Evolutionary conservation across 2,113 vertebrate genomes (phyloP).

Genomic region (Stigmatopora nigra): DNA sequence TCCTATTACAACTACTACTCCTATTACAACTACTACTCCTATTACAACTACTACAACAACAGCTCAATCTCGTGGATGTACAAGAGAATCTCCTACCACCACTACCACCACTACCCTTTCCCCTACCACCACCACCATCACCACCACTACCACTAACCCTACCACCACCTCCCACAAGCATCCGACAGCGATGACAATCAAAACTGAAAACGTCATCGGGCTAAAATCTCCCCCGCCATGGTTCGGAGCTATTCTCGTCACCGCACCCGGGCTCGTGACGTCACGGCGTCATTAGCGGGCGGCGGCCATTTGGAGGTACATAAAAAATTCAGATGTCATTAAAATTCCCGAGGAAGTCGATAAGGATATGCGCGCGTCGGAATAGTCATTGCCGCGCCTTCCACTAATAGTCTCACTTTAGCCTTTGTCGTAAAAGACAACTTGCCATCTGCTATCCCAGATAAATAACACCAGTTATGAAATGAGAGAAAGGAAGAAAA

Average conservation of each 20-base stretch:
- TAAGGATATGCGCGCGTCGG: slow-evolving; percentile 60
- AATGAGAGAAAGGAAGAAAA: too few relatives aligned
- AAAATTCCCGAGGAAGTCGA: slow-evolving; percentile 46
- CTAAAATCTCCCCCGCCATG: slow-evolving; percentile 18
- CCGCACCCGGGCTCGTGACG: slow-evolving; percentile 23
- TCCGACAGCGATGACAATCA: slow-evolving; percentile 14
- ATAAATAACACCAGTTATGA: too few relatives aligned
- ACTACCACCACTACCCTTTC: too few relatives aligned
- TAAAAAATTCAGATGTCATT: slow-evolving; percentile 69
- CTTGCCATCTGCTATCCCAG: slow-evolving; percentile 22
- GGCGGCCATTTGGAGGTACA: slow-evolving; percentile 54
- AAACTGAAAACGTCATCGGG: slow-evolving; percentile 25
- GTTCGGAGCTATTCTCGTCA: slow-evolving; percentile 34
- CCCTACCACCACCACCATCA: too few relatives aligned
- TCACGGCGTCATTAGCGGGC: slow-evolving; percentile 47
- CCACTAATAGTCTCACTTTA: slow-evolving; percentile 50
- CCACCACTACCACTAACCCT: too few relatives aligned
- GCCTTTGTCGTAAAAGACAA: slow-evolving; percentile 48
- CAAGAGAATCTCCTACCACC: too few relatives aligned
- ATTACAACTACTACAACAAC: too few relatives aligned
- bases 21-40: too few relatives aligned
- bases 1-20: too few relatives aligned
- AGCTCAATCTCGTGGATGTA: too few relatives aligned
- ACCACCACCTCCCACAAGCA: too few relatives aligned
- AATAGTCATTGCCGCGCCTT: slow-evolving; percentile 41